phyloP scores from a whole-genome alignment of 2,113 vertebrate species.

The Salvelinus alpinus region DNA sequence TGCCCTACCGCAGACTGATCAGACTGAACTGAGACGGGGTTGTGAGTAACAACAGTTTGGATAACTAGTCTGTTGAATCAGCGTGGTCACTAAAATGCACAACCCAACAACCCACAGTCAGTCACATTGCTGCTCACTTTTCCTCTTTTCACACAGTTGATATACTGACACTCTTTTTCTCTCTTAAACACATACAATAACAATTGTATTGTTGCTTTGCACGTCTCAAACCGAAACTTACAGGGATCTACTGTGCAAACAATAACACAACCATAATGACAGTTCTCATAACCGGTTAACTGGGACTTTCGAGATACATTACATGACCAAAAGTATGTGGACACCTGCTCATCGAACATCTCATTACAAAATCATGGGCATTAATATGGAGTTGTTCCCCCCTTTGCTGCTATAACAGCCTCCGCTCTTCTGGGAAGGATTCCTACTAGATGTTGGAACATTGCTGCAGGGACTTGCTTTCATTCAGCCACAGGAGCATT shows the following conservation, averaged over 20 bases:
- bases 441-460: too few relatives aligned
- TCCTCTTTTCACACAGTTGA: conserved; percentile 51
- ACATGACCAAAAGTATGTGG: too few relatives aligned
- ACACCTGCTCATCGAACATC: too few relatives aligned
- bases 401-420: too few relatives aligned
- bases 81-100: conserved; percentile 57
- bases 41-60: conserved; percentile 51
- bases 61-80: conserved; percentile 73
- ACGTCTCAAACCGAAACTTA: conserved; percentile 6
- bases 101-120: conserved; percentile 30
- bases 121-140: conserved; percentile 32
- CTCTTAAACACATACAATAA: neutral
- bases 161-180: neutral
- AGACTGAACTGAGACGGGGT: neutral
- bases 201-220: neutral
- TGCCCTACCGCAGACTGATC: conserved; percentile 54
- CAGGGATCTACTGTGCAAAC: neutral
- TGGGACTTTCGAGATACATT: neutral
- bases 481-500: too few relatives aligned
- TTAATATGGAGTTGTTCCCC: too few relatives aligned
- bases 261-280: neutral
- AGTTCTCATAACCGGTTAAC: neutral
- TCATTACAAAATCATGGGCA: too few relatives aligned
- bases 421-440: too few relatives aligned
- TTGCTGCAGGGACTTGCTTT: too few relatives aligned